Conservation (phyloP, 2,797 vertebrate genomes). For the Centropyge bicolor region DNA sequence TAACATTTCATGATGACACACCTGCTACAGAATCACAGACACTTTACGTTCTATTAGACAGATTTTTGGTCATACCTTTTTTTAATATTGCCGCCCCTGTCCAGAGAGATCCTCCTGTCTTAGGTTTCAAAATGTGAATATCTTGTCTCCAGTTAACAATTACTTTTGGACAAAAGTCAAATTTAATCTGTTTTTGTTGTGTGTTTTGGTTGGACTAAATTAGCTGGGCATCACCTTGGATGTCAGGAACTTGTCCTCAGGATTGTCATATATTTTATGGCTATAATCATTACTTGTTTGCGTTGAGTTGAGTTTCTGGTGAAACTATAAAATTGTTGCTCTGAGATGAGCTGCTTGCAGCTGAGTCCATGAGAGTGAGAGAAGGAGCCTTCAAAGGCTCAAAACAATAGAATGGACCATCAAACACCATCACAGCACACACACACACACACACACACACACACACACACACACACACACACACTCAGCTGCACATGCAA, state of each 20-base stretch:
- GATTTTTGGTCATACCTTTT: neutral
- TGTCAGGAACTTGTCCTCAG: neutral
- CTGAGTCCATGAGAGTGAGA: conserved; percentile 21
- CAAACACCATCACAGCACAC: conserved; percentile 40
- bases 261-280: neutral
- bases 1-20: neutral
- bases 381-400: conserved; percentile 53
- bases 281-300: too few species aligned
- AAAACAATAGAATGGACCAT: conserved; percentile 46
- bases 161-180: neutral
- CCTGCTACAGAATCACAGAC: neutral
- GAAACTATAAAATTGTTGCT: conserved; percentile 1
- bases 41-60: neutral
- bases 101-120: neutral
- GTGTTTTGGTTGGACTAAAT: neutral
- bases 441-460: conserved; percentile 12
- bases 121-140: neutral
- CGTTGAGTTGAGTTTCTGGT: too few species aligned
- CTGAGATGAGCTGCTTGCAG: conserved; percentile 23
- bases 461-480: neutral
- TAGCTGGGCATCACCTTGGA: neutral
- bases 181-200: neutral
- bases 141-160: neutral
- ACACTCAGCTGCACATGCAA: conserved; percentile 23
- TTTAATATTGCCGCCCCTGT: neutral